A percentile compares a stretch with the other conserved stretches of the same genome.
These are phyloP conservation scores for Amphiura filiformis DNA, from an alignment of 35 echinoderm and acorn worm genomes.

Conservation along the genomic window DNA sequence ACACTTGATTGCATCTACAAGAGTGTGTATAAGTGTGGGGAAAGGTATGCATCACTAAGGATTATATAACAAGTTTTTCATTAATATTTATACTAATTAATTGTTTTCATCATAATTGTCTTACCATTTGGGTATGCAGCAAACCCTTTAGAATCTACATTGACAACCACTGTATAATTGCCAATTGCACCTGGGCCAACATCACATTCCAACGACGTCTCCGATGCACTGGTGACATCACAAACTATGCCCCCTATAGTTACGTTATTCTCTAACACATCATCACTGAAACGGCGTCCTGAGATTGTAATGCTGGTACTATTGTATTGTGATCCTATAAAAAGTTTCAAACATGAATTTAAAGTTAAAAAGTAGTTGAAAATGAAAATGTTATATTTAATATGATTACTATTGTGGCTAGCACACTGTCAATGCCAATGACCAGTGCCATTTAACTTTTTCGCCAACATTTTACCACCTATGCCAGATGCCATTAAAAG, in stretches of 20 bases:
- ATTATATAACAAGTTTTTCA: too few species aligned
- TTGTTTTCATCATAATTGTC: too few species aligned
- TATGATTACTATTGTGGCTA: not conserved
- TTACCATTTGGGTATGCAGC: slow-evolving; percentile 21
- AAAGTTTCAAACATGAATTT: not conserved
- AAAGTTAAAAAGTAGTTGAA: not conserved
- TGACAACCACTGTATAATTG: not conserved
- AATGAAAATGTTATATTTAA: not conserved
- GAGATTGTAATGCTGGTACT: slow-evolving; percentile 27
- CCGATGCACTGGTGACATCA: not conserved
- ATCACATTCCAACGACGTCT: slow-evolving; percentile 13
- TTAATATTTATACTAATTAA: too few species aligned
- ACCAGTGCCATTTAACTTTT: not conserved
- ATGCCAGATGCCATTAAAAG: too few species aligned
- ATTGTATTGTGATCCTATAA: not conserved
- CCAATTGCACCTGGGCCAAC: not conserved
- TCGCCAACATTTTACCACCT: not conserved
- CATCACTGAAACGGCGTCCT: slow-evolving; percentile 38
- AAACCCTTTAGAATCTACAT: slow-evolving; percentile 6
- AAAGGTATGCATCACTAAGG: too few species aligned
- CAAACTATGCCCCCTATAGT: slow-evolving; percentile 43
- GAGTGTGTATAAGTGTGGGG: too few species aligned
- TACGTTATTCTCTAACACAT: slow-evolving; percentile 16
- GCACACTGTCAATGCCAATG: not conserved
- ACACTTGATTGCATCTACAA: too few species aligned